Evolutionary conservation across 2,113 vertebrate species (phyloP), one percentile per base, ranked within the genome.

Genomic region (Laticauda laticaudata): DNA sequence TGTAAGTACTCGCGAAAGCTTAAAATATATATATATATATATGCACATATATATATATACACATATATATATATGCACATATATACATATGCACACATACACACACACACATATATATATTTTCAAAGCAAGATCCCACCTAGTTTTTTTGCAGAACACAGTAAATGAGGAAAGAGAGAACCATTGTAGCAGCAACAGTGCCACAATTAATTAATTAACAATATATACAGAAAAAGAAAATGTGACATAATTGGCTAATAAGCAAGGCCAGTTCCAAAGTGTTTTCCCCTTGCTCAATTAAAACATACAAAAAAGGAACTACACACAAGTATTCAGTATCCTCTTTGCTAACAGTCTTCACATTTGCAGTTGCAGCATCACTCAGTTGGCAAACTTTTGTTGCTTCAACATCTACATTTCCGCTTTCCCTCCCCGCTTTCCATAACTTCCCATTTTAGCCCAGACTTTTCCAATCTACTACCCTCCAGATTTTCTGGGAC

Each of bases 221-320:
- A 94, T 9, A 54, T 93, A 57, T 29, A 75, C 0, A 1, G 43
- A 90, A 21, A 45, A 89, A 95, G 69, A 59, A 0, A 2, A 56
- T 95, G 95, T 94, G 94, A 89, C 64, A 94, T 95, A 91, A 91
- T n/a, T 91, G 92, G 91, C 93, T 91, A 95, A 94, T n/a, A 94
- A 91, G 92, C 81, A 91, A 90, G 93, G 91, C 95, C 95, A 64
- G 93, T 88, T 95, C 94, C 92, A 94, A 91, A 94, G 94, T 94
- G 91, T 93, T 91, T 90, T 85, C 90, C 93, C 90, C 93, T 93
- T 92, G 10, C 91, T 95, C 93, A 93, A 64, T 89, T 94, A 64
- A 59, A 69, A 59, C 5, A 85, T 9, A 56, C 0, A 64, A 23
- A 15, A 0, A 12, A n/a, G 94, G 92, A 0, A 88, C 87, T 7